Evolutionary conservation across 1,140 invertebrate genomes (phyloP), one percentile per base, ranked within the genome.

Genomic region (Globodera rostochiensis): DNA sequence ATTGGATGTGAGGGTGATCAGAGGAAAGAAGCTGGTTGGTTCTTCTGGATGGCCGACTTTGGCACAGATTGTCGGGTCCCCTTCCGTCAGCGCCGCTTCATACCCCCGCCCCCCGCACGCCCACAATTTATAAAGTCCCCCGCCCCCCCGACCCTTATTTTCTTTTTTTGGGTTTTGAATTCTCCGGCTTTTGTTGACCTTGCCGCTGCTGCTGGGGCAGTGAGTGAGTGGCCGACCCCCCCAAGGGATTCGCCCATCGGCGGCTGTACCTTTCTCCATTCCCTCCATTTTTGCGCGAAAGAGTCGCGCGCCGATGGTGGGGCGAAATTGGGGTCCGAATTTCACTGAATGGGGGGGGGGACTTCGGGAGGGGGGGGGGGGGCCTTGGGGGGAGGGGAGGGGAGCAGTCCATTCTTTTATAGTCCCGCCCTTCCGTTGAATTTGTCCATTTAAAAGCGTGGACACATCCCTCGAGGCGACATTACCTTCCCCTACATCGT

Each of bases 391-490:
- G 57, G 57, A 60, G 13, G 13, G 50, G 50, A 53, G 13, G 50
- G 50, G 25, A 36, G 8, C 50, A 60, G 57, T 60, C 57, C 57
- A 60, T 60, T 60, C 57, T 60, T 60, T 19, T 60, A 15, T 15
- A 60, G 57, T 60, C 57, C 57, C 57, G 57, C 57, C 57, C 57
- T 60, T 60, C 11, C 57, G 57, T 6, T 11, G 13, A 64, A n/a
- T 64, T 19, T 64, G 57, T 64, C 57, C 57, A 64, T 64, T 64
- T 64, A 64, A 64, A 64, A 64, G 57, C 11, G 57, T 64, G 57
- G 57, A 15, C 13, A 64, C 13, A 64, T 19, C 19, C 57, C 50
- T 13, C 50, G 50, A 53, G 50, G 50, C 13, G 57, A 64, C 57
- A 36, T 36, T 36, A 1, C 3, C 36, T 36, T 36, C 36, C 36